Base-by-base conservation (phyloP, 2,888 invertebrate species). In the Empis stercorea region DNA sequence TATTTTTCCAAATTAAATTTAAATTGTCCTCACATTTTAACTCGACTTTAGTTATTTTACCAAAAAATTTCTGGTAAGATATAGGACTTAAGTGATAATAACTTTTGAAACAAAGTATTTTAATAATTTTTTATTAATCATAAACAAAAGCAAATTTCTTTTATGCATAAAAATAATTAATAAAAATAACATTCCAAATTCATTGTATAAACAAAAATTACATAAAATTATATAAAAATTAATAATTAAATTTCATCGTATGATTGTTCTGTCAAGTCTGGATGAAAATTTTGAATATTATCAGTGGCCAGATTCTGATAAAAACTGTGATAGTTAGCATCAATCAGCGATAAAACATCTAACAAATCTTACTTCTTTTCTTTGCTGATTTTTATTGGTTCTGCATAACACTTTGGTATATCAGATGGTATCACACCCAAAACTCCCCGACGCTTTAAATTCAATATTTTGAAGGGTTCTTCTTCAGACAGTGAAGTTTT, bases 291-390 rank as follows among this genome's bases (percentile, higher is more conserved):
- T 17, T 11, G 17, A 30, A 39, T 39, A 10, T 14, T 17, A 17
- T 39, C 30, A 11, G n/a, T n/a, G 3, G 6, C 7, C 2, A 45
- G 20, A 32, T 32, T 39, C 17, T 30, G 14, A n/a, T 45, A 45
- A 39, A 45, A 39, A n/a, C 2, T 15, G 14, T 45, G 45, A 10
- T 20, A 45, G 16, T 30, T 32, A 1, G 30, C 16, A 13, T 45
- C 17, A 30, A 45, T 39, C 2, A 45, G 14, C 10, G 14, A 9
- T 10, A 45, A 4, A 17, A 39, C 27, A 20, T 39, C 39, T 27
- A 45, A 13, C 17, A 45, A 39, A 30, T 44, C 38, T 15, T 44
- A 27, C 15, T 23, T 44, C n/a, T 44, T 43, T 20, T 34, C 43
- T 15, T 7, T 34, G 11, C 11, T 20, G 13, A 43, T 43, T 34